These are phyloP conservation scores for Ochropacha duplaris DNA, from an alignment of 2,888 invertebrate species.

Conservation along the genomic window DNA sequence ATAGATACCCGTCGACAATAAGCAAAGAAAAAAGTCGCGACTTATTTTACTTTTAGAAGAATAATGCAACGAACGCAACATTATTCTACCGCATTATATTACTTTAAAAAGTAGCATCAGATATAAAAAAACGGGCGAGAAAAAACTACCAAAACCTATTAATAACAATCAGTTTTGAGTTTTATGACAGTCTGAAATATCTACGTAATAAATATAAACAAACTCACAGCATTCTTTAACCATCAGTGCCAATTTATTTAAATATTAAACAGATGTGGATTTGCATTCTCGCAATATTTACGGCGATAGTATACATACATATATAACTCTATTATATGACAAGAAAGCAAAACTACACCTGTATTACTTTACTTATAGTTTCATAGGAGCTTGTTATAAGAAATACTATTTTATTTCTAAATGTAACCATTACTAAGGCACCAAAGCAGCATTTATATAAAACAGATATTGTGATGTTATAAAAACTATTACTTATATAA, in stretches of 20 bases:
- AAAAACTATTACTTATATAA: background rate
- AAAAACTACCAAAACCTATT: background rate
- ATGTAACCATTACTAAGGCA: conserved; percentile 31
- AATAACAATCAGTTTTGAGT: background rate
- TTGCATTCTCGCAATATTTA: no score
- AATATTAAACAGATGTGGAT: no score
- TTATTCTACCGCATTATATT: background rate
- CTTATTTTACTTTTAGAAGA: no score
- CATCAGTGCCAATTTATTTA: background rate
- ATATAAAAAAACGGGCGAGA: background rate
- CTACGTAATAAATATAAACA: background rate
- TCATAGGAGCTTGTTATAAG: no score
- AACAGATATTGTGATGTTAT: conserved; percentile 13
- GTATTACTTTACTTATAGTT: no score
- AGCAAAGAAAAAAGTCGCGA: no score
- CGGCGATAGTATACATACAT: no score
- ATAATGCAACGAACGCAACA: background rate
- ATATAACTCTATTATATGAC: no score
- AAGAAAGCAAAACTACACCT: no score
- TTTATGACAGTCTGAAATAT: background rate
- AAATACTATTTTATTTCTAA: conserved; percentile 1
- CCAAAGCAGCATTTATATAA: conserved; percentile 29
- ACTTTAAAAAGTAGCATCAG: background rate
- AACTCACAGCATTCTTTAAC: background rate
- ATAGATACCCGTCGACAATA: no score